Conservation (phyloP, 92 coral and sea anemone genomes). For the Metridium senile region DNA sequence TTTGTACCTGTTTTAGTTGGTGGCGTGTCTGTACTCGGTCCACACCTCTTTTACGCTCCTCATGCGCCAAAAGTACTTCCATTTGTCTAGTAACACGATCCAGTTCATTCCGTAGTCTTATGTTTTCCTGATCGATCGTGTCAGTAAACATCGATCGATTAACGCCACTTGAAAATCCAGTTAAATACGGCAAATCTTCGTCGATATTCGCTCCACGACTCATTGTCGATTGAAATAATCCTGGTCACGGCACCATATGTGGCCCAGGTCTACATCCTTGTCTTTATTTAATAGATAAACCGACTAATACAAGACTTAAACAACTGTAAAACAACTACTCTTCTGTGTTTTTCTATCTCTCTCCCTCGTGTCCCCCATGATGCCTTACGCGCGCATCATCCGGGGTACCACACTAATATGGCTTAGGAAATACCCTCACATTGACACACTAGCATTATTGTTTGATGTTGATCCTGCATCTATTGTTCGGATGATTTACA, state of each 20-base stretch:
- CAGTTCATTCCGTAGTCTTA: background rate
- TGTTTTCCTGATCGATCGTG: background rate
- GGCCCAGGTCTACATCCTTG: constrained; percentile 26
- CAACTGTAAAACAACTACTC: too few species aligned
- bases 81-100: constrained; percentile 11
- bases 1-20: constrained; percentile 8
- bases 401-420: too few species aligned
- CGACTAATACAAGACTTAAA: too few species aligned
- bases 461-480: background rate
- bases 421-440: background rate
- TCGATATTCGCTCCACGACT: background rate
- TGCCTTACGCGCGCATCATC: too few species aligned
- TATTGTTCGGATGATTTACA: background rate
- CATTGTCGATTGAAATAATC: background rate
- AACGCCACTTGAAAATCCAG: background rate
- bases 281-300: too few species aligned
- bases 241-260: constrained; percentile 21
- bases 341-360: too few species aligned
- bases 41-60: background rate
- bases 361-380: too few species aligned
- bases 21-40: background rate
- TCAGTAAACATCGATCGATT: background rate
- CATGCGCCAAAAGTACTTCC: background rate
- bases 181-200: background rate
- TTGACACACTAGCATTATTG: background rate